Percentiles rank a stretch among this genome's conserved stretches.
Conservation (phyloP, 2,113 vertebrate species). For the Elaphurus davidianus region DNA sequence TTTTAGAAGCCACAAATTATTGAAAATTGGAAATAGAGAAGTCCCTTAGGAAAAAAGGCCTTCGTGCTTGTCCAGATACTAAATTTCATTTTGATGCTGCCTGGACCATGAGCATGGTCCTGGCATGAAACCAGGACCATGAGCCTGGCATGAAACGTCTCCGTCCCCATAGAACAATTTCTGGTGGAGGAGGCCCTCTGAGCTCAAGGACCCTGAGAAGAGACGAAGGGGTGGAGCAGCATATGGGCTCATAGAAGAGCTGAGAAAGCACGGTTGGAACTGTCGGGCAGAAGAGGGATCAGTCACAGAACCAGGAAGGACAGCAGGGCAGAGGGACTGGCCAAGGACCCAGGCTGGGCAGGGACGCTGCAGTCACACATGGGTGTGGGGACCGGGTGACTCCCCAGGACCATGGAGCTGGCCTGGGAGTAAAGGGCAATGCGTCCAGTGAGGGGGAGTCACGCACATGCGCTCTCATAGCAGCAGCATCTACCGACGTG, state of each 20-base stretch:
- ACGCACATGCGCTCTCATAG: rapidly evolving
- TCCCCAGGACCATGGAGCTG: background rate
- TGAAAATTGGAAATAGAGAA: background rate
- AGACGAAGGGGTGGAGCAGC: background rate
- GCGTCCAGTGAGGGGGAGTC: background rate
- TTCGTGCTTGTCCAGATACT: background rate
- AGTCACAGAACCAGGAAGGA: background rate
- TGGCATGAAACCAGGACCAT: background rate
- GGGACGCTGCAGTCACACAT: rapidly evolving
- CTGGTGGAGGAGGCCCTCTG: background rate
- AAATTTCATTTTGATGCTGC: background rate
- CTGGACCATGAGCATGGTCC: background rate
- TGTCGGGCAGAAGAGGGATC: background rate
- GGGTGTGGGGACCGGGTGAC: no score
- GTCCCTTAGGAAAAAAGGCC: background rate
- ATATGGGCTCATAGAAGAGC: background rate
- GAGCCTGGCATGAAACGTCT: background rate
- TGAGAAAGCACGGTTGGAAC: background rate
- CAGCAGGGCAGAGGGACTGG: background rate
- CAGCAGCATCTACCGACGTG: no score
- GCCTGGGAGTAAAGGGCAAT: background rate
- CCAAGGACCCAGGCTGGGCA: background rate
- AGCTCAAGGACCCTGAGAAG: background rate
- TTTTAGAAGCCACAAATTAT: background rate
- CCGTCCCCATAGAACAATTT: background rate